Base-by-base conservation (phyloP, 2,113 vertebrate species). In the Corythornis vintsioides region DNA sequence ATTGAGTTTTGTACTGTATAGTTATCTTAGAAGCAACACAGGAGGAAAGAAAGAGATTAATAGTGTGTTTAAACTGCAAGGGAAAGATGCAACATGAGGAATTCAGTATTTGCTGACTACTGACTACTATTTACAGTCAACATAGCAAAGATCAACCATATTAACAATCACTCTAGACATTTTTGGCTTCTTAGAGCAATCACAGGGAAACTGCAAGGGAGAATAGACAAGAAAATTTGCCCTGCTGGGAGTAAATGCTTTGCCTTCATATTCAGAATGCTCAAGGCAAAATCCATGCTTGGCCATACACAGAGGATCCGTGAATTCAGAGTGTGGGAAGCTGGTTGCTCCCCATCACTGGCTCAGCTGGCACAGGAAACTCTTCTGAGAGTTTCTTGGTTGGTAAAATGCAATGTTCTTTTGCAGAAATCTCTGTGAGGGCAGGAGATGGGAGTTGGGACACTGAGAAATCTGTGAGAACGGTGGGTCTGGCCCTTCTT, bases 151-250 rank as follows among this genome's bases (percentile, higher is more conserved):
- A 71, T 50, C 45, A 87, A 15, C 38, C 6, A 35, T 77, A 7
- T 14, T 42, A 86, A 16, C 22, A 71, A 38, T 29, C 0, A 9
- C 10, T 50, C 12, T 14, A 65, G 61, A 47, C 0, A 75, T 40
- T 78, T 92, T 28, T 92, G 63, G 8, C 31, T 93, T 86, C 66
- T 79, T 33, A 70, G 64, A 80, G 63, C 57, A 95, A 77, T 13
- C 42, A 52, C 0, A 38, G 50, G 16, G n/a, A 11, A 92, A 60
- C 28, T 71, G 13, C 40, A 79, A 24, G n/a, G 26, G 11, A 78
- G n/a, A 86, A 79, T 5, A 73, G 7, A 63, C 24, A 82, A 92
- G 18, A 0, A 1, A 82, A 65, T 69, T 88, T 42, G 25, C 10
- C 17, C 10, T 59, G 3, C 28, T 67, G 22, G 43, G 29, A 66